Evolutionary conservation across 64 coral and sea anemone species (phyloP).

Genomic region (Actinia tenebrosa): DNA sequence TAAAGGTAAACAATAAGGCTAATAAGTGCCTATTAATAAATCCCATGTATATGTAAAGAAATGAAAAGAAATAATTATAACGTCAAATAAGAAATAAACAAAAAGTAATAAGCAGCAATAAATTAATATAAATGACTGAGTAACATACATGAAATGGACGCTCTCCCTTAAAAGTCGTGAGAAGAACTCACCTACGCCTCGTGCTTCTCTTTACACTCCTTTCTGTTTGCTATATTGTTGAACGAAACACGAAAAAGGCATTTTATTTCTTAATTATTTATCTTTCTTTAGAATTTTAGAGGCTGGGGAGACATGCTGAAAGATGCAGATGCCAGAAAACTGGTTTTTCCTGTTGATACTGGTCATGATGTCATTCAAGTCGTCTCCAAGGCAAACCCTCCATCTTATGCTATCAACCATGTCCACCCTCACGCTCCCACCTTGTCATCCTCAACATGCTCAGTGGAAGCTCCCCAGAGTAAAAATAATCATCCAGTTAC

Average conservation of each 20-base stretch:
- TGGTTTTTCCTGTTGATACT: background rate
- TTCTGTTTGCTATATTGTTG: too few relatives aligned
- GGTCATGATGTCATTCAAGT: background rate
- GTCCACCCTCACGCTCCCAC: background rate
- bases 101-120: too few relatives aligned
- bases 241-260: too few relatives aligned
- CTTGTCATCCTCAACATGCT: background rate
- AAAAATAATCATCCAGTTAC: background rate
- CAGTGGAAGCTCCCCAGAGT: background rate
- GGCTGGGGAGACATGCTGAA: background rate
- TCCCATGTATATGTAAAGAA: too few relatives aligned
- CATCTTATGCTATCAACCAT: background rate
- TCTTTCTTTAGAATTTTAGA: background rate
- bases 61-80: too few relatives aligned
- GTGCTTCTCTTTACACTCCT: too few relatives aligned
- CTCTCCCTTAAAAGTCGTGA: too few relatives aligned
- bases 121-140: too few relatives aligned
- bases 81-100: too few relatives aligned
- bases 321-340: background rate
- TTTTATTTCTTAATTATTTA: background rate
- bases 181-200: too few relatives aligned
- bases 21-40: too few relatives aligned
- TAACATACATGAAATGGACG: too few relatives aligned
- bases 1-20: slow-evolving; percentile 40
- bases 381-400: background rate